Conservation (phyloP, 2,113 vertebrate species). For the Otis tarda region DNA sequence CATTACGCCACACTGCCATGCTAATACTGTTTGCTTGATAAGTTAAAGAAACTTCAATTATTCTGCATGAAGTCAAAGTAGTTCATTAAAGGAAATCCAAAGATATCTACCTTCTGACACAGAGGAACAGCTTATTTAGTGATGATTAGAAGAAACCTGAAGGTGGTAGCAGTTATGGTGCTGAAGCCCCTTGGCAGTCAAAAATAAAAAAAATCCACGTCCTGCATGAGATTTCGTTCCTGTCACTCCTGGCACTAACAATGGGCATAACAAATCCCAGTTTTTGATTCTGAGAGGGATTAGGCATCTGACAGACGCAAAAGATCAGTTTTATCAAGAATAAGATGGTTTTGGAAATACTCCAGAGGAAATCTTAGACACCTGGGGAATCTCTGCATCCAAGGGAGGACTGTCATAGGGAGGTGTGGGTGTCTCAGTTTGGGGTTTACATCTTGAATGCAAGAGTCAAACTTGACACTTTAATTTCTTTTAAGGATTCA, state of each 20-base stretch:
- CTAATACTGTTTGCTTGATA: not conserved
- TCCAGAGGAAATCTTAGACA: not conserved
- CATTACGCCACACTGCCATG: not conserved
- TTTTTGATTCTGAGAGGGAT: not conserved
- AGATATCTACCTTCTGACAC: not conserved
- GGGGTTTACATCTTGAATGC: not conserved
- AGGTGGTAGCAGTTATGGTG: not conserved
- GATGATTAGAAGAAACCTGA: not conserved
- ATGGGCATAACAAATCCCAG: not conserved
- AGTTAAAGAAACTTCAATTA: not conserved
- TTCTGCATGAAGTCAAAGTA: not conserved
- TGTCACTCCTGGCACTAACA: not conserved
- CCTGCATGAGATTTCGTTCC: not conserved
- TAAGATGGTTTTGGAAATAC: not conserved
- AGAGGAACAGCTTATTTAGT: not conserved
- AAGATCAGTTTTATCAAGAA: not conserved
- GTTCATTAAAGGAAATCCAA: not conserved
- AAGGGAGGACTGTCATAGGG: not conserved
- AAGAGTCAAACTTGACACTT: not conserved
- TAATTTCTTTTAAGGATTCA: conserved; percentile 11
- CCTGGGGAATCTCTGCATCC: not conserved
- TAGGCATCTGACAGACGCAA: not conserved
- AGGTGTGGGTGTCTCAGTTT: not conserved
- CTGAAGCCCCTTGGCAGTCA: not conserved
- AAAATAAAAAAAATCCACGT: not conserved